phyloP scores from a whole-genome alignment of 1,140 invertebrate genomes.

The Drosophila teissieri region DNA sequence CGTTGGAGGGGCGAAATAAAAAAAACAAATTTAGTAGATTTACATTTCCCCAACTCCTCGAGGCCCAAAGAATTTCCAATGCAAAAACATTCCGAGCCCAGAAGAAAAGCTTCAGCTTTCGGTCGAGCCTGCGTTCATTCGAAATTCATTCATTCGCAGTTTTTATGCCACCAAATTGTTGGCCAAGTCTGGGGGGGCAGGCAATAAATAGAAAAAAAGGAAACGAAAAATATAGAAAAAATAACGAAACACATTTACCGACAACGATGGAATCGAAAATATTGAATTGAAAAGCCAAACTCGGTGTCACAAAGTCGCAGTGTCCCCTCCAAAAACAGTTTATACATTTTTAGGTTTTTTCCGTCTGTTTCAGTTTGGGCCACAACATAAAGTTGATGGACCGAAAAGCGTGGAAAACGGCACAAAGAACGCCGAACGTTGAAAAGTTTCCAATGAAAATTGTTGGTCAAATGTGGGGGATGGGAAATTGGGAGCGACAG shows the following conservation, averaged over 20 bases:
- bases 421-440: constrained; percentile 10
- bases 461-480: constrained; percentile 7
- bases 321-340: constrained; percentile 42
- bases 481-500: constrained; percentile 3
- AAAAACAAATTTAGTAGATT: constrained; percentile 69
- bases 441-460: constrained; percentile 54
- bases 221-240: constrained; percentile 22
- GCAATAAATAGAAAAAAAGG: neutral
- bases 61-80: constrained; percentile 61
- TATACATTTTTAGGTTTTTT: constrained; percentile 62
- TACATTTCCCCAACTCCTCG: constrained; percentile 56
- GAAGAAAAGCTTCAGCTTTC: constrained; percentile 33
- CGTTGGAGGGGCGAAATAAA: constrained; percentile 16
- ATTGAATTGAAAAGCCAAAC: constrained; percentile 58
- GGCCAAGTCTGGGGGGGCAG: constrained; percentile 21
- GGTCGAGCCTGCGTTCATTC: constrained; percentile 60
- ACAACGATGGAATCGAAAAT: constrained; percentile 75
- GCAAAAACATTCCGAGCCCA: constrained; percentile 65
- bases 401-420: constrained; percentile 19
- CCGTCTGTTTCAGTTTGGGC: constrained; percentile 38
- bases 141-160: constrained; percentile 73
- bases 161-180: constrained; percentile 66
- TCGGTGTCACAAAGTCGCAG: constrained; percentile 6
- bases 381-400: constrained; percentile 43
- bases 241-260: constrained; percentile 60